Conservation (phyloP, 2,888 invertebrate genomes). For the Dynastes hyllus region DNA sequence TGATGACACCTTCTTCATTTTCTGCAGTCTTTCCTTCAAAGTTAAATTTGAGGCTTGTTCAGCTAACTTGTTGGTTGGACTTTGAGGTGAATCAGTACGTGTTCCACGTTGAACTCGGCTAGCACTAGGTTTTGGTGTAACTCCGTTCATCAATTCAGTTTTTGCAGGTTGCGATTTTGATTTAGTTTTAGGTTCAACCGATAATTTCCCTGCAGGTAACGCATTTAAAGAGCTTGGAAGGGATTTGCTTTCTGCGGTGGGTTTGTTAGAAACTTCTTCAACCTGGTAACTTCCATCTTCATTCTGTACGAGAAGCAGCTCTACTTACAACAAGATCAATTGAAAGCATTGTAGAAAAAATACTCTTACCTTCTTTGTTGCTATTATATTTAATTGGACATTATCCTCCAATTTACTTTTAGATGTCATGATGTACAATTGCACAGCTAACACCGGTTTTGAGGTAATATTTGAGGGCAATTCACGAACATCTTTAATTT, state of each 20-base stretch:
- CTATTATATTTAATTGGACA: constrained; percentile 52
- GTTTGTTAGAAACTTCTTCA: background rate
- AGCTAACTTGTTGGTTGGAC: background rate
- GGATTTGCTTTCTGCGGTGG: background rate
- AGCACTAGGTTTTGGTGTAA: background rate
- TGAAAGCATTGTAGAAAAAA: background rate
- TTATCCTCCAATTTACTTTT: constrained; percentile 42
- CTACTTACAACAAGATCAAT: background rate
- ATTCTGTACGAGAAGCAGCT: constrained; percentile 54
- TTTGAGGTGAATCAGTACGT: background rate
- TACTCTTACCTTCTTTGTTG: constrained; percentile 50
- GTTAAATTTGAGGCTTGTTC: background rate
- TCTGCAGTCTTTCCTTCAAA: constrained; percentile 17
- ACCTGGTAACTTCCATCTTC: constrained; percentile 58
- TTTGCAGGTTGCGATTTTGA: background rate
- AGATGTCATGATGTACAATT: constrained; percentile 53
- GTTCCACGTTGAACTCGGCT: background rate
- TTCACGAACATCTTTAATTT: constrained; percentile 53
- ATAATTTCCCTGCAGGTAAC: background rate
- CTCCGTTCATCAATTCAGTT: background rate
- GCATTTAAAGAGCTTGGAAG: background rate
- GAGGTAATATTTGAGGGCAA: constrained; percentile 55
- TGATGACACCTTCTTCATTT: background rate
- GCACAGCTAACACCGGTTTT: constrained; percentile 59
- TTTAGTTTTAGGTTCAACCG: background rate